Evolutionary conservation across 2,888 invertebrate genomes (phyloP).

Genomic region (Drosophila barbarae): DNA sequence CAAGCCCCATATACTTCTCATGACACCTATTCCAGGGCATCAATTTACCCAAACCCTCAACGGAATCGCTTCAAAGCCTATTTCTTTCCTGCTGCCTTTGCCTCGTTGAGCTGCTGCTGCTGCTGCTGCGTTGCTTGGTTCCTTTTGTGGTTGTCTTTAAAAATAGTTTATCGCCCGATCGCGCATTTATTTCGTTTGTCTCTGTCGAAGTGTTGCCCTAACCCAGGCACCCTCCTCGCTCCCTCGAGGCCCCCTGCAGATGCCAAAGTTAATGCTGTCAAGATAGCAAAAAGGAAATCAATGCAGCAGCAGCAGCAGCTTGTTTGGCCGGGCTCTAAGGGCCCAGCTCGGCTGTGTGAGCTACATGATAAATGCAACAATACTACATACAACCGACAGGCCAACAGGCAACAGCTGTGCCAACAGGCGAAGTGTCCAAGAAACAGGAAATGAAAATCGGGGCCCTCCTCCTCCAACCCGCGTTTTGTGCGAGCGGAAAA

Average conservation of each 20-base stretch:
- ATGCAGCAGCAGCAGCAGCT: slow-evolving; percentile 63
- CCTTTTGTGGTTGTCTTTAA: slow-evolving; percentile 69
- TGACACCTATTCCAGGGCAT: slow-evolving; percentile 10
- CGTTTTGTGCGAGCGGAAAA: slow-evolving; percentile 40
- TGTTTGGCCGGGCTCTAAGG: slow-evolving; percentile 52
- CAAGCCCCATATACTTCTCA: neutral
- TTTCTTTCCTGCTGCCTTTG: slow-evolving; percentile 27
- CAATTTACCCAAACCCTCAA: neutral
- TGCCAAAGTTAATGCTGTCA: slow-evolving; percentile 68
- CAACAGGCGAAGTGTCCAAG: slow-evolving; percentile 45
- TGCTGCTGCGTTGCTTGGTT: slow-evolving; percentile 49
- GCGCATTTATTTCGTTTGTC: slow-evolving; percentile 74
- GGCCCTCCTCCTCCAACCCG: slow-evolving; percentile 25
- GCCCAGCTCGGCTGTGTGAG: slow-evolving; percentile 62
- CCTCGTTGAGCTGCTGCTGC: slow-evolving; percentile 33
- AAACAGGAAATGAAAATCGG: slow-evolving; percentile 58
- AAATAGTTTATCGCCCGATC: slow-evolving; percentile 75
- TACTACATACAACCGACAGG: slow-evolving; percentile 31
- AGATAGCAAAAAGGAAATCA: slow-evolving; percentile 74
- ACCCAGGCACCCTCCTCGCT: neutral
- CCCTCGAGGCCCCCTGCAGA: slow-evolving; percentile 11
- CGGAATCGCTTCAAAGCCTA: slow-evolving; percentile 16
- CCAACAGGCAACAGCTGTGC: slow-evolving; percentile 68
- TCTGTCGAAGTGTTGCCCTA: slow-evolving; percentile 69
- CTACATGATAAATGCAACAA: slow-evolving; percentile 69